Evolutionary conservation across 2,113 vertebrate species (phyloP).

Genomic region (Periophthalmus modestus): DNA sequence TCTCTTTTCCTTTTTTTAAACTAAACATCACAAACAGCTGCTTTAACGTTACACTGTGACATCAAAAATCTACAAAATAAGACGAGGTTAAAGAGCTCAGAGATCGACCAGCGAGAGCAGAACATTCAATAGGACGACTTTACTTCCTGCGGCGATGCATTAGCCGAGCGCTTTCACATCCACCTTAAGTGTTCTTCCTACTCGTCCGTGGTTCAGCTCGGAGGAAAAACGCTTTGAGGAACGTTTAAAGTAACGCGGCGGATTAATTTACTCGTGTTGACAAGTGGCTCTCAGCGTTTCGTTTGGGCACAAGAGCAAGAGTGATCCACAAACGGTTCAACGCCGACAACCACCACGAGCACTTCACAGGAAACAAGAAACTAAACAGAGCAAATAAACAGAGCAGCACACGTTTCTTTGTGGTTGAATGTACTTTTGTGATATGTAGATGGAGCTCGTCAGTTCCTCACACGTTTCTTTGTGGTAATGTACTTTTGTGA

Average conservation of each 20-base stretch:
- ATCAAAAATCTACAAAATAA: no score
- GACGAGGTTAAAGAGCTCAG: no score
- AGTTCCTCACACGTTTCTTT: no score
- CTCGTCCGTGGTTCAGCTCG: conserved; percentile 27
- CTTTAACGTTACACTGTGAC: no score
- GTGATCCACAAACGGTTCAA: conserved; percentile 49
- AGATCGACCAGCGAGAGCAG: conserved; percentile 7
- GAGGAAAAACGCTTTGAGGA: conserved; percentile 15
- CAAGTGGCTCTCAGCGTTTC: conserved; percentile 29
- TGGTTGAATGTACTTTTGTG: no score
- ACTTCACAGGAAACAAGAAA: no score
- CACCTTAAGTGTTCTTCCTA: conserved; percentile 35
- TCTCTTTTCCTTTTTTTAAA: no score
- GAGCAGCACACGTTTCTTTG: no score
- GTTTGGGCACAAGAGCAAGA: conserved; percentile 52
- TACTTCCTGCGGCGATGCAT: background rate
- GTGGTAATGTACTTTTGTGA: no score
- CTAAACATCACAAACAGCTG: no score
- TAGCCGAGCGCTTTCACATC: conserved; percentile 8
- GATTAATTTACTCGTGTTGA: conserved; percentile 54
- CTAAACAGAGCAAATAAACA: no score
- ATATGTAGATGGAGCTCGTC: no score
- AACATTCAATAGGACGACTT: conserved; percentile 18
- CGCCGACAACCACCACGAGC: conserved; percentile 42
- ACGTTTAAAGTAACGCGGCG: conserved; percentile 33